Base-by-base conservation (phyloP, 2,888 invertebrate species). In the Agonopterix heracliana region DNA sequence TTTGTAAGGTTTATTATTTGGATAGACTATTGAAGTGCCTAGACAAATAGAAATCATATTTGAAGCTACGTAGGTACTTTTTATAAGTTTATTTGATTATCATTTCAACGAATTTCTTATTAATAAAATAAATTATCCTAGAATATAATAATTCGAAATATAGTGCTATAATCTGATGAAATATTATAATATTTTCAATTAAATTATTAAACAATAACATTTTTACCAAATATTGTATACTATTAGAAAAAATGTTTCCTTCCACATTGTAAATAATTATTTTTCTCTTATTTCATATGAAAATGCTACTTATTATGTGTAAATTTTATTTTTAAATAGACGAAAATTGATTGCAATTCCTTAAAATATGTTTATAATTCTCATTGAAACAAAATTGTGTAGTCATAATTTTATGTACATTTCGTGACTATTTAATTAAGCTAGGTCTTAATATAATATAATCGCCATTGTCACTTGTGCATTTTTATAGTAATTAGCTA, bases 11-110 rank as follows among this genome's bases (percentile, higher is more conserved):
- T 26, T 26, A 26, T 26, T 44, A n/a, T 44, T 55, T 60, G 60
- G 57, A 66, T 68, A 66, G 57, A 71, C 66, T 71, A 66, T 61
- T 54, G 56, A 75, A 74, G 75, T 76, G 76, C 75, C 74, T 76
- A 75, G 74, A 64, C 71, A 70, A 62, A 67, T 72, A 75, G 66
- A 8, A 47, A 47, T 53, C 48, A 11, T 50, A 49, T 41, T 41
- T 41, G 46, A 46, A 41, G 46, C 41, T 46, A 34, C 10, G 26
- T 34, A 14, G 46, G 46, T 46, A 46, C 46, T 46, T 46, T 41
- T n/a, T 38, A 38, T 26, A 26, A 26, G 1, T 5, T 26, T 26
- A 5, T 26, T 26, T 26, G 0, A 26, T 26, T 26, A 26, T 26
- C 7, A 26, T 26, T 26, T 26, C 26, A 5, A 26, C 26, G 26